Conservation (phyloP, 2,888 invertebrate species). For the Molorchus minor region DNA sequence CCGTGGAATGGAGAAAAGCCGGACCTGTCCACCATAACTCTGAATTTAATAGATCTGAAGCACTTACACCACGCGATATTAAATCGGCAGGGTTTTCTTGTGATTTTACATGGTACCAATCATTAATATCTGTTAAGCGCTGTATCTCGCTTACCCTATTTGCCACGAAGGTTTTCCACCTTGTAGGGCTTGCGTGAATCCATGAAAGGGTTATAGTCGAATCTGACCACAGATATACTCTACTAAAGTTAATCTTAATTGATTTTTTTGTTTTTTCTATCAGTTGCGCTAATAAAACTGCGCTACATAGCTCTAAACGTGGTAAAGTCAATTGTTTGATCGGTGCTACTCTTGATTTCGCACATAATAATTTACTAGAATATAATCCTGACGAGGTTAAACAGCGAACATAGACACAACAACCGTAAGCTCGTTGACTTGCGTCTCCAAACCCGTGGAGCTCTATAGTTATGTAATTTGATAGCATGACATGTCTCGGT, state of each 20-base stretch:
- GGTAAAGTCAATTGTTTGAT: slow-evolving; percentile 1
- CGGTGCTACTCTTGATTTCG: slow-evolving; percentile 2
- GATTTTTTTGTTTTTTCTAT: not conserved
- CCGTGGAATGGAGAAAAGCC: not conserved
- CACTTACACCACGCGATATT: slow-evolving; percentile 6
- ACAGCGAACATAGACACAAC: slow-evolving; percentile 25
- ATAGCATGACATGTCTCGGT: slow-evolving; percentile 16
- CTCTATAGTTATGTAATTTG: slow-evolving; percentile 17
- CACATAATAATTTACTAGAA: not conserved
- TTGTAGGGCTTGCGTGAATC: slow-evolving; percentile 6
- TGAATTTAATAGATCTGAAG: not conserved
- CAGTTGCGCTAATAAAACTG: slow-evolving; percentile 13
- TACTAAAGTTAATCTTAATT: slow-evolving; percentile 12
- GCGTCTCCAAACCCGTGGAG: slow-evolving; percentile 28
- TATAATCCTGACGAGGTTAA: not conserved
- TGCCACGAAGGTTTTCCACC: slow-evolving; percentile 23
- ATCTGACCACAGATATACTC: slow-evolving; percentile 14
- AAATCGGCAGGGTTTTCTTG: slow-evolving; percentile 26
- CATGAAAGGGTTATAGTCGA: slow-evolving; percentile 22
- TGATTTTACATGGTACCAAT: slow-evolving; percentile 24
- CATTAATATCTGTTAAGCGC: not conserved
- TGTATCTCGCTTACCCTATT: slow-evolving; percentile 26
- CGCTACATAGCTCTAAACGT: slow-evolving; percentile 15
- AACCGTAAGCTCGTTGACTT: slow-evolving; percentile 25
- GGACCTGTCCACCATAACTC: slow-evolving; percentile 9